A percentile compares a stretch with the other conserved stretches of the same genome.
These are phyloP conservation scores for Oscheius sp. DNA, from an alignment of 2,888 invertebrate species.

Conservation along the genomic window DNA sequence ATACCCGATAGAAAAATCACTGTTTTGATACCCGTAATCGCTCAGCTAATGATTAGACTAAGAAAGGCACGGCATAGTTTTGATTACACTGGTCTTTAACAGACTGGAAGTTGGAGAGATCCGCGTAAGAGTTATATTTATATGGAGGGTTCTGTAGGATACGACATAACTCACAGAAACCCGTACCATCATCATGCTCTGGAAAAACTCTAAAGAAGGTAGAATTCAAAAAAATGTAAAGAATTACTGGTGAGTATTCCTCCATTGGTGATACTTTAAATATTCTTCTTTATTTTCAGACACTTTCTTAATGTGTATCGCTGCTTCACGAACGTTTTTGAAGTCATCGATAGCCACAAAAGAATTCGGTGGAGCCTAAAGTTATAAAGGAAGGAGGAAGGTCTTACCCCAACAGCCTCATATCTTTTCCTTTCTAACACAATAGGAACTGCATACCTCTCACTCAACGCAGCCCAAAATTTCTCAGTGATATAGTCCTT, in stretches of 20 bases:
- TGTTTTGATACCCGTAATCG: background rate
- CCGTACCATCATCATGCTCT: conserved; percentile 28
- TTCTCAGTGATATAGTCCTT: conserved; percentile 29
- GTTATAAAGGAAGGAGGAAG: background rate
- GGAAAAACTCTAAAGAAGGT: conserved; percentile 18
- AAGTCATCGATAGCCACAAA: conserved; percentile 52
- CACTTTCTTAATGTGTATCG: conserved; percentile 37
- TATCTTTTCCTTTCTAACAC: conserved; percentile 47
- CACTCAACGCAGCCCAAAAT: conserved; percentile 39
- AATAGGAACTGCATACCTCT: conserved; percentile 44
- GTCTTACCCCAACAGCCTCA: conserved; percentile 37
- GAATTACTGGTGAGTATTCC: conserved; percentile 41
- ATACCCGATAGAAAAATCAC: background rate
- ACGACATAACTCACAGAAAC: conserved; percentile 34
- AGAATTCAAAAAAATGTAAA: background rate
- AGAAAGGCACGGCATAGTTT: conserved; percentile 4
- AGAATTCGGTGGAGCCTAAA: conserved; percentile 46
- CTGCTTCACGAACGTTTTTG: conserved; percentile 33
- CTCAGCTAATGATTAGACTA: background rate
- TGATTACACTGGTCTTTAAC: conserved; percentile 12
- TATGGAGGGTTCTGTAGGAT: conserved; percentile 16
- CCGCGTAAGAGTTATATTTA: conserved; percentile 6
- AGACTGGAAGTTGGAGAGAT: conserved; percentile 5
- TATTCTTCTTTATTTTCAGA: conserved; percentile 38
- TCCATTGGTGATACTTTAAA: conserved; percentile 49